Conservation (phyloP, 2,797 vertebrate genomes). For the Epinephelus malabaricus region DNA sequence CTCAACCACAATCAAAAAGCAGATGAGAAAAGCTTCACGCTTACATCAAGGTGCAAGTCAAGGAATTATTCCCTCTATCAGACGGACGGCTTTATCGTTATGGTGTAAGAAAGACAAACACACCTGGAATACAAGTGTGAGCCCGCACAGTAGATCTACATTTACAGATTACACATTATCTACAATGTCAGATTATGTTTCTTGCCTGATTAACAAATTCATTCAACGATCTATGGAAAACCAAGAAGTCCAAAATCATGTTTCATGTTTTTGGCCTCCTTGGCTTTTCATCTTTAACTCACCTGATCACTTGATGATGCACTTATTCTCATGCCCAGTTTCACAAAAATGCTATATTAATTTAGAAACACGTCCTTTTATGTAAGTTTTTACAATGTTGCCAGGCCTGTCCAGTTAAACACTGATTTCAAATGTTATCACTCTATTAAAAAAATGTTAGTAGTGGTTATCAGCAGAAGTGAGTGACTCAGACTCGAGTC, state of each 20-base stretch:
- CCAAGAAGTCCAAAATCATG: background rate
- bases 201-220: background rate
- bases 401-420: background rate
- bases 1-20: slow-evolving; percentile 4
- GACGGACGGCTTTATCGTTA: background rate
- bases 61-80: slow-evolving; percentile 5
- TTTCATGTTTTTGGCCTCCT: background rate
- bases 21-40: slow-evolving; percentile 12
- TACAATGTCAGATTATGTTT: background rate
- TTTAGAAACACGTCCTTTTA: background rate
- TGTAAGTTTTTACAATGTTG: too few relatives aligned
- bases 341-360: background rate
- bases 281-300: background rate
- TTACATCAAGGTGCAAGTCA: background rate
- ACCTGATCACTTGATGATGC: background rate
- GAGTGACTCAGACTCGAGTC: too few relatives aligned
- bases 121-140: background rate
- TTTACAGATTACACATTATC: too few relatives aligned
- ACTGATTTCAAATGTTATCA: too few relatives aligned
- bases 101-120: background rate
- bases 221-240: background rate
- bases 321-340: background rate
- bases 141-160: background rate
- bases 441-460: too few relatives aligned
- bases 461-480: too few relatives aligned